Evolutionary conservation across 2,888 invertebrate species (phyloP).

Genomic region (Caenorhabditis sp.): DNA sequence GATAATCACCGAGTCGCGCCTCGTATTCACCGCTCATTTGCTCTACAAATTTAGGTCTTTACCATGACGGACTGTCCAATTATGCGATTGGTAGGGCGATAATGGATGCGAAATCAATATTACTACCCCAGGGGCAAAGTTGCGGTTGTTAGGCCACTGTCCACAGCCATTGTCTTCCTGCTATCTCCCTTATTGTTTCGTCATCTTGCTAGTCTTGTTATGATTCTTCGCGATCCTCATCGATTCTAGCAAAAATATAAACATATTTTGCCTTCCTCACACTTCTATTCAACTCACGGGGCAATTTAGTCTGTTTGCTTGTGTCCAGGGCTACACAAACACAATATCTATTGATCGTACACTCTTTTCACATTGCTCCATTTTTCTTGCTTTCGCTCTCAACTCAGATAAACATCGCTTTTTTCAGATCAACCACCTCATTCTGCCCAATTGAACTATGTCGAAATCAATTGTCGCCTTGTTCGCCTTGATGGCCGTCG

Average conservation of each 20-base stretch:
- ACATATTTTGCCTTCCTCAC: constrained; percentile 33
- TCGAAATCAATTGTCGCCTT: constrained; percentile 42
- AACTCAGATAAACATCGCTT: background rate
- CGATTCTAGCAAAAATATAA: constrained; percentile 26
- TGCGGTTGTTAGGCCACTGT: no score
- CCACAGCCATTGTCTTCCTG: no score
- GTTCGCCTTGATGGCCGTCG: constrained; percentile 47
- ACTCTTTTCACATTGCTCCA: constrained; percentile 38
- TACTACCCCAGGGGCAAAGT: background rate
- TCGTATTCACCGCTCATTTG: constrained; percentile 37
- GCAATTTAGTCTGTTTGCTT: constrained; percentile 48
- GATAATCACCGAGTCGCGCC: constrained; percentile 53
- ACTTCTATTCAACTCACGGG: constrained; percentile 23
- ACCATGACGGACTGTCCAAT: constrained; percentile 16
- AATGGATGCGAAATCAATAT: background rate
- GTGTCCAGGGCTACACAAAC: constrained; percentile 55
- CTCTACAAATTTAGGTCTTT: constrained; percentile 33
- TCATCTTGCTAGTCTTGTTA: background rate
- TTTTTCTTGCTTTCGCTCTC: constrained; percentile 18
- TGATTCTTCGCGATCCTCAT: constrained; percentile 10
- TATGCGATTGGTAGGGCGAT: constrained; percentile 1
- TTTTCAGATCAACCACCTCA: constrained; percentile 41
- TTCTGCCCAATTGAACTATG: constrained; percentile 44
- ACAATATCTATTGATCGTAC: constrained; percentile 47
- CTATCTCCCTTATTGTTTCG: background rate